These are phyloP conservation scores for Xenotilapia leptura DNA, from an alignment of 2,113 vertebrate species.

Conservation along the genomic window DNA sequence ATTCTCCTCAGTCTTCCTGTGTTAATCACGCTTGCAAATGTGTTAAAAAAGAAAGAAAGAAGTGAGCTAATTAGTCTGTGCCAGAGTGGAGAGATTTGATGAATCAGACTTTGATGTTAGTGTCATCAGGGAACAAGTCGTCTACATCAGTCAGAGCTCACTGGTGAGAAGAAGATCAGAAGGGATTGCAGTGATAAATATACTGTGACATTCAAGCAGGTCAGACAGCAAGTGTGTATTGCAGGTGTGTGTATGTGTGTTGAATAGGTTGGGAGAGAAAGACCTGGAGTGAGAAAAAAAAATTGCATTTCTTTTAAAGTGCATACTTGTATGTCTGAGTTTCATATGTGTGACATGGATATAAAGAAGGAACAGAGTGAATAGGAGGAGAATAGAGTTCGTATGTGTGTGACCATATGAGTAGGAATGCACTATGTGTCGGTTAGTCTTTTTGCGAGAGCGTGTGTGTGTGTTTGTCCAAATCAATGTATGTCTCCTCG, in stretches of 20 bases:
- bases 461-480: not conserved
- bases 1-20: not conserved
- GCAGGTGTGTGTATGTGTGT: not conserved
- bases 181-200: not conserved
- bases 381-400: too few species aligned
- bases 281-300: not conserved
- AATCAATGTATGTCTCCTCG: not conserved
- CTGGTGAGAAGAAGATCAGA: slow-evolving; percentile 4
- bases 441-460: not conserved
- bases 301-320: not conserved
- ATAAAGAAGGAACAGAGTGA: not conserved
- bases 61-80: not conserved
- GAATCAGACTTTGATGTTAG: not conserved
- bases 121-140: not conserved
- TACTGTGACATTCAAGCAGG: slow-evolving; percentile 13
- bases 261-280: not conserved
- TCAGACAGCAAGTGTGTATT: slow-evolving; percentile 10
- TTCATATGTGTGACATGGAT: not conserved
- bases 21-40: not conserved
- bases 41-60: not conserved
- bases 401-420: not conserved
- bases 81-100: not conserved
- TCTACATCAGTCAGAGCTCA: not conserved
- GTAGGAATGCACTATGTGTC: not conserved
- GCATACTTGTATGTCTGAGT: not conserved